Evolutionary conservation across 2,797 vertebrate genomes (phyloP).

Genomic region (Adelosebastes latens): DNA sequence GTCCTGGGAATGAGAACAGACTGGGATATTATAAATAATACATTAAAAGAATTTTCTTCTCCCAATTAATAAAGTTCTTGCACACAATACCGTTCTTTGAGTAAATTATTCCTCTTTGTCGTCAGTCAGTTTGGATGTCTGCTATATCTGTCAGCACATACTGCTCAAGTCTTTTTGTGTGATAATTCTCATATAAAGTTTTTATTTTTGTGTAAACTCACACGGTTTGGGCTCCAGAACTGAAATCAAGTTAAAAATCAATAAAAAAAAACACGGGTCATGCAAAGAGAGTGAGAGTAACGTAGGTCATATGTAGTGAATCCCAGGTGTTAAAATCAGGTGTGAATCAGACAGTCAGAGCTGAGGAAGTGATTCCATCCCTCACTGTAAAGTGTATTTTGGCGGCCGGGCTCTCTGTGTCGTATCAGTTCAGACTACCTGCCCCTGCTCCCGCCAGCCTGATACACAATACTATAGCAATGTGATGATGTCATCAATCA

Average conservation of each 20-base stretch:
- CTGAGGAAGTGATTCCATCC: not conserved
- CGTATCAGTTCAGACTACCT: not conserved
- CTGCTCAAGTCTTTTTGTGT: not conserved
- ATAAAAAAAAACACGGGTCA: not conserved
- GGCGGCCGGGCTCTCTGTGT: not conserved
- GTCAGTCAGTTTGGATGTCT: not conserved
- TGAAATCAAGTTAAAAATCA: not conserved
- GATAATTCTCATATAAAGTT: not conserved
- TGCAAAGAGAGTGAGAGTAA: not conserved
- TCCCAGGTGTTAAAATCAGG: not conserved
- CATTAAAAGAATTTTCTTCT: not conserved
- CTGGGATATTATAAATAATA: not conserved
- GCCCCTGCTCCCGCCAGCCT: conserved; percentile 20
- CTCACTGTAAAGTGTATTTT: conserved; percentile 12
- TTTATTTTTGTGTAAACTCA: not conserved
- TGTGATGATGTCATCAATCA: conserved; percentile 88
- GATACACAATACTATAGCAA: conserved; percentile 53
- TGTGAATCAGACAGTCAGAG: conserved; percentile 26
- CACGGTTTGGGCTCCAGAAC: not conserved
- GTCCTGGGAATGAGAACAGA: too few relatives aligned
- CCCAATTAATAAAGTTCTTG: not conserved
- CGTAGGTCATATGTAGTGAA: not conserved
- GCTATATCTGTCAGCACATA: not conserved
- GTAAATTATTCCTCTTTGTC: not conserved
- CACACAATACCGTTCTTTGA: not conserved